Percentiles rank a stretch among this genome's conserved stretches.
Evolutionary conservation across 37 sponge, comb jelly and placozoan genomes (phyloP).

Genomic region (Haliclona indistincta): DNA sequence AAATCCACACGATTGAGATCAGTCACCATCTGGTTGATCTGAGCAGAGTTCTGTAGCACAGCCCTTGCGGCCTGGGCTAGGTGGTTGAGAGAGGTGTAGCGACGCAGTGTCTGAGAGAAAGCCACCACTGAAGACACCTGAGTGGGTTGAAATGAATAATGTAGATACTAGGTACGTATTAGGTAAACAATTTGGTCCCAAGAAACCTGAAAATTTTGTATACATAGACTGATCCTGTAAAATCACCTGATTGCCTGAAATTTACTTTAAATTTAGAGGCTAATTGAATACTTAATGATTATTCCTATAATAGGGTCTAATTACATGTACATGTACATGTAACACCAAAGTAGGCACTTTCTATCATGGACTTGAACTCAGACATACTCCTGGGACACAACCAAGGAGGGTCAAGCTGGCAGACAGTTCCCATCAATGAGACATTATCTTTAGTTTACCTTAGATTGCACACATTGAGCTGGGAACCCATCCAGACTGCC

Average conservation of each 20-base stretch:
- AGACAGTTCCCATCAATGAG: not conserved
- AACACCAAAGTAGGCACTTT: not conserved
- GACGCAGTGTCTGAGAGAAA: constrained; percentile 95
- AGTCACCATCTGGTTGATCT: constrained; percentile 92
- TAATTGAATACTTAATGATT: not conserved
- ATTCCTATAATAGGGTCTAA: not conserved
- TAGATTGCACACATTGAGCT: constrained; percentile 53
- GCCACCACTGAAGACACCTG: constrained; percentile 89
- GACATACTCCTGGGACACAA: too few species aligned
- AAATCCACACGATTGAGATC: constrained; percentile 98
- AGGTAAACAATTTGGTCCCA: too few species aligned
- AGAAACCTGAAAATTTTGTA: too few species aligned
- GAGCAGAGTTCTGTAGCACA: constrained; percentile 94
- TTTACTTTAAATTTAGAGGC: too few species aligned
- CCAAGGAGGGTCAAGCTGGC: not conserved
- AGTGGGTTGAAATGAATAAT: not conserved
- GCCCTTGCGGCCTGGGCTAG: constrained; percentile 98
- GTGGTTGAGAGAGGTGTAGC: constrained; percentile 99
- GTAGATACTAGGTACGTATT: too few species aligned
- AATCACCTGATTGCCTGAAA: not conserved
- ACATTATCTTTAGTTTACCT: constrained; percentile 74
- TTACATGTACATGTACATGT: constrained; percentile 23
- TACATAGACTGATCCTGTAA: too few species aligned
- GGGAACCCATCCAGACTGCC: constrained; percentile 77
- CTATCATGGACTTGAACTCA: not conserved